Evolutionary conservation across 2,113 vertebrate genomes (phyloP).

Genomic region (Chlorocebus sabaeus): DNA sequence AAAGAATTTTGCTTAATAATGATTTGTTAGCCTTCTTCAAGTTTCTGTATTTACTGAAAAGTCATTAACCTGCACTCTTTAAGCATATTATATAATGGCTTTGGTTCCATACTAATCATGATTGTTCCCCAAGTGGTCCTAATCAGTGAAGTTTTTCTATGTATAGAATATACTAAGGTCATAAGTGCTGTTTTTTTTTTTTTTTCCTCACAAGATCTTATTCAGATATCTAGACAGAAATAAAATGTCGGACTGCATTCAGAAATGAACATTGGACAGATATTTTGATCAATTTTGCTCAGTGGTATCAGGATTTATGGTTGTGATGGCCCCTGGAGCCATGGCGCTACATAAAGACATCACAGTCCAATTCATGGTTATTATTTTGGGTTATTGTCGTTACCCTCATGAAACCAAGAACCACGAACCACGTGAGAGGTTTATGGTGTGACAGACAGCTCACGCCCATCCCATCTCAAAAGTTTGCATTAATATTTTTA

Average conservation of each 20-base stretch:
- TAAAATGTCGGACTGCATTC: not conserved
- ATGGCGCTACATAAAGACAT: not conserved
- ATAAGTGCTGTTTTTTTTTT: not conserved
- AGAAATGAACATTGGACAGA: not conserved
- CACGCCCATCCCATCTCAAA: not conserved
- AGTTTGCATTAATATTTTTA: not conserved
- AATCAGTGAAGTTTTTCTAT: constrained; percentile 40
- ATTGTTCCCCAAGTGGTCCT: constrained; percentile 36
- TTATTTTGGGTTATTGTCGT: not conserved
- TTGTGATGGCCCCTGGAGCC: not conserved
- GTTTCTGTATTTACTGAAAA: constrained; percentile 67
- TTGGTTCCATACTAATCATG: constrained; percentile 14
- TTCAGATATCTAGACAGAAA: not conserved
- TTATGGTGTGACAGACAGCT: not conserved
- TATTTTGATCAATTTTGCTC: not conserved
- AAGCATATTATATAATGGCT: constrained; percentile 44
- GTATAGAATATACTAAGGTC: not conserved
- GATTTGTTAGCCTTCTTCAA: constrained; percentile 54
- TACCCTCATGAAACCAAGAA: not conserved
- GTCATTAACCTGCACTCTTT: constrained; percentile 51
- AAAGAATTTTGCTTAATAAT: constrained; percentile 55
- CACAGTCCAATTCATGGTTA: not conserved
- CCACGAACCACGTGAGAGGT: not conserved
- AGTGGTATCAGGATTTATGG: not conserved
- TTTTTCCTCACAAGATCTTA: not conserved